phyloP scores from a whole-genome alignment of 1,140 invertebrate species.

The Drosophila baimaii region DNA sequence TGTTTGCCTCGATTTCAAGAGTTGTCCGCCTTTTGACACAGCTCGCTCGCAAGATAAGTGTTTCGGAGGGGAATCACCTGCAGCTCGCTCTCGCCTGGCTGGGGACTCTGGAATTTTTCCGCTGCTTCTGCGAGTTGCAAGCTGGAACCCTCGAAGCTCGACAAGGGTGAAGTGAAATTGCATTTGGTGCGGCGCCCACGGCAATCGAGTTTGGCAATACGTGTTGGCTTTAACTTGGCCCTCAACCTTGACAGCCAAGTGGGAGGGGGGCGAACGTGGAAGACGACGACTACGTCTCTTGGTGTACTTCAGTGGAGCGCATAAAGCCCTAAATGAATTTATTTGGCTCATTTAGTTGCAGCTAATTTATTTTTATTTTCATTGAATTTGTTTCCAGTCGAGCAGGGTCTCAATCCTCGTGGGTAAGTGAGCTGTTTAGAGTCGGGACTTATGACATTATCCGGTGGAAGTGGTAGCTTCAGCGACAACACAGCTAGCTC shows the following conservation, averaged over 20 bases:
- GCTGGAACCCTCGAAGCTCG: background rate
- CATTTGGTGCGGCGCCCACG: constrained; percentile 29
- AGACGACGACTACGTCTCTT: constrained; percentile 30
- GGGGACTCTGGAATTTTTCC: constrained; percentile 19
- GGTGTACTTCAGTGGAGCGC: constrained; percentile 52
- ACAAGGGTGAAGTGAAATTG: constrained; percentile 32
- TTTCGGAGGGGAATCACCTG: constrained; percentile 48
- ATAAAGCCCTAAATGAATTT: constrained; percentile 75
- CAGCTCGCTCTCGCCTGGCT: constrained; percentile 1
- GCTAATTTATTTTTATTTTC: constrained; percentile 76
- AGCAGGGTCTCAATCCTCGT: constrained; percentile 1
- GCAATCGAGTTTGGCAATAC: constrained; percentile 49
- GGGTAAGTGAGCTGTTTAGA: constrained; percentile 27
- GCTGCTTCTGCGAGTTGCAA: constrained; percentile 10
- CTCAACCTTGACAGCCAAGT: constrained; percentile 18
- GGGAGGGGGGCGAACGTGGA: constrained; percentile 3
- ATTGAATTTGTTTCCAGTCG: constrained; percentile 59
- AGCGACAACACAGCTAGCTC: background rate
- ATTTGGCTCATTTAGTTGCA: constrained; percentile 72
- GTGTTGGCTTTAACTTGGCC: constrained; percentile 49
- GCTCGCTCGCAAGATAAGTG: constrained; percentile 29
- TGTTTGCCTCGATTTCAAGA: constrained; percentile 27
- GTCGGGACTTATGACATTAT: constrained; percentile 26
- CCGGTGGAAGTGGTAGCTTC: constrained; percentile 10
- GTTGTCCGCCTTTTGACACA: constrained; percentile 31